phyloP scores from a whole-genome alignment of 35 echinoderm and acorn worm genomes.

The Apostichopus parvimensis region DNA sequence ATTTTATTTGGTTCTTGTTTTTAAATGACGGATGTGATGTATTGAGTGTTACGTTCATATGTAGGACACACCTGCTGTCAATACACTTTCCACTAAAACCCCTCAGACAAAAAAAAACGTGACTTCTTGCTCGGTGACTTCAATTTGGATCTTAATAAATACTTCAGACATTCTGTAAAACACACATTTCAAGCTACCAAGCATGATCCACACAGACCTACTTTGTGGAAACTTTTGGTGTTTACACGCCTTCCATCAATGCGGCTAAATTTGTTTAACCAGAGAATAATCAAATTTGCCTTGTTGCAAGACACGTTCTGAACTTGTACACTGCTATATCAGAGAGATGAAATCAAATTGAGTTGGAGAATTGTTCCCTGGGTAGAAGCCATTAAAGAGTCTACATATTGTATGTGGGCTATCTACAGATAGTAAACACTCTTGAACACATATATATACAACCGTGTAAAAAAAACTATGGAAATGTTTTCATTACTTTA shows the following conservation, averaged over 20 bases:
- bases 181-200: conserved; percentile 5
- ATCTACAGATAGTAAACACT: no score
- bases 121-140: not conserved
- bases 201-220: conserved; percentile 17
- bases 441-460: no score
- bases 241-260: conserved; percentile 32
- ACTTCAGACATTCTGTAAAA: conserved; percentile 28
- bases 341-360: conserved; percentile 10
- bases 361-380: not conserved
- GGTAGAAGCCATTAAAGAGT: not conserved
- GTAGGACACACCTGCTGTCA: conserved; percentile 15
- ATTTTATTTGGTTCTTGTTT: not conserved
- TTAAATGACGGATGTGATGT: not conserved
- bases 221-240: not conserved
- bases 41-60: not conserved
- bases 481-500: no score
- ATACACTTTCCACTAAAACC: not conserved
- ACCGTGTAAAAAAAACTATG: no score
- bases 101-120: not conserved
- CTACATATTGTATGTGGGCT: not conserved
- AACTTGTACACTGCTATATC: not conserved
- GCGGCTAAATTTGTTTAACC: conserved; percentile 48
- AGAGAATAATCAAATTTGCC: conserved; percentile 22
- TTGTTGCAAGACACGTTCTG: conserved; percentile 18
- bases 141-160: conserved; percentile 23